phyloP scores from a whole-genome alignment of 2,888 invertebrate genomes.

The Conchocele bisecta region DNA sequence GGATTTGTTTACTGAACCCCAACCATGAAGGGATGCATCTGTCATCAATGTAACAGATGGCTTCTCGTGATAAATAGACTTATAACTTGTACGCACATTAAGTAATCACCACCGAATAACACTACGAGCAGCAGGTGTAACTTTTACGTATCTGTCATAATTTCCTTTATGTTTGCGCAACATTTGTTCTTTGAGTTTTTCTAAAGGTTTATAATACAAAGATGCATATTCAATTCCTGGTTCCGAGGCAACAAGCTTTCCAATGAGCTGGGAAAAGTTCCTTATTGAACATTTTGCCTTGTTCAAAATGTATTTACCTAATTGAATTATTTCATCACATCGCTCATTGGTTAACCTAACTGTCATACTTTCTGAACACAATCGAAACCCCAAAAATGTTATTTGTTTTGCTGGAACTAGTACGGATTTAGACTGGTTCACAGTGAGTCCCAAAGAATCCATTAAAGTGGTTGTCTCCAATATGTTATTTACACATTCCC shows the following conservation, averaged over 20 bases:
- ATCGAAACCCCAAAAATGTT: conserved; percentile 34
- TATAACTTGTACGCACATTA: neutral
- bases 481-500: too few species aligned
- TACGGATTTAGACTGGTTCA: conserved; percentile 43
- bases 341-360: conserved; percentile 6
- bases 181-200: conserved; percentile 19
- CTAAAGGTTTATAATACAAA: conserved; percentile 26
- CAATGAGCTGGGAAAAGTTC: conserved; percentile 20
- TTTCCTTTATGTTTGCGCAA: conserved; percentile 7
- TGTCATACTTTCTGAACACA: conserved; percentile 27
- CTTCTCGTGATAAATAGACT: neutral
- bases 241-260: conserved; percentile 23
- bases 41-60: neutral
- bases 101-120: neutral
- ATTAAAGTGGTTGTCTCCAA: too few species aligned
- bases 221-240: conserved; percentile 29
- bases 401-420: conserved; percentile 30
- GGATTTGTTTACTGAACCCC: neutral
- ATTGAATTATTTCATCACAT: neutral
- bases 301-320: neutral
- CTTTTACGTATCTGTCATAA: neutral
- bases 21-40: neutral
- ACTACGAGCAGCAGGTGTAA: neutral
- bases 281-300: conserved; percentile 12
- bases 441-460: conserved; percentile 31